phyloP scores from a whole-genome alignment of 1,140 invertebrate species.

The Ctenoplectra terminalis region DNA sequence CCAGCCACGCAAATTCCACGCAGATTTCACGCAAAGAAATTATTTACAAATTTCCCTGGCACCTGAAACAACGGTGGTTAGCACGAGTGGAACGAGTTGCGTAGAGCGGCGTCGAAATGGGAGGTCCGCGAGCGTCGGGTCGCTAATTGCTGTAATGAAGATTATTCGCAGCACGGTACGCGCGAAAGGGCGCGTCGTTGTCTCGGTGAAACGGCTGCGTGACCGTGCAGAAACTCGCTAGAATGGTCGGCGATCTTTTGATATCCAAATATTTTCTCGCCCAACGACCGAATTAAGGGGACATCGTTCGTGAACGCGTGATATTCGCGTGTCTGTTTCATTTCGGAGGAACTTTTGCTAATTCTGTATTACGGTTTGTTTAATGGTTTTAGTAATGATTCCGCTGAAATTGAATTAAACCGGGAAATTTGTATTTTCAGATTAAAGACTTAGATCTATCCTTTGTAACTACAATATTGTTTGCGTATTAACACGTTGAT shows the following conservation, averaged over 20 bases:
- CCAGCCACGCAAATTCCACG: not conserved
- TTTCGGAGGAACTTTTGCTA: not conserved
- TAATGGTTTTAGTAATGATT: too few relatives aligned
- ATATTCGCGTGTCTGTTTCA: too few relatives aligned
- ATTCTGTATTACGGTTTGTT: too few relatives aligned
- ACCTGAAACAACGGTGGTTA: slow-evolving; percentile 8
- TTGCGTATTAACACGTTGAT: too few relatives aligned
- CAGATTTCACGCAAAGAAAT: not conserved
- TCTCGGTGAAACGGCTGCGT: slow-evolving; percentile 3
- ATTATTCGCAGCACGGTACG: slow-evolving; percentile 42
- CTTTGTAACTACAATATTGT: too few relatives aligned
- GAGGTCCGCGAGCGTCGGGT: slow-evolving; percentile 5
- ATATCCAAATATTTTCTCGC: slow-evolving; percentile 9
- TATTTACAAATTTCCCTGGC: slow-evolving; percentile 1
- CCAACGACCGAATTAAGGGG: not conserved
- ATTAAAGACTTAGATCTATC: too few relatives aligned
- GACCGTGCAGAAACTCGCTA: not conserved
- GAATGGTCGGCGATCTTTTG: not conserved
- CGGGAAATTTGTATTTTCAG: too few relatives aligned
- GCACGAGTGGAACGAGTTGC: not conserved
- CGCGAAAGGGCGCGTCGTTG: not conserved
- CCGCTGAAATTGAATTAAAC: too few relatives aligned
- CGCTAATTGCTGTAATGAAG: slow-evolving; percentile 54
- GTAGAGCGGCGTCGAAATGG: not conserved
- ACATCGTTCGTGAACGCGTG: not conserved